Conservation (phyloP, 2,797 vertebrate genomes). For the Chrysocyon brachyurus region DNA sequence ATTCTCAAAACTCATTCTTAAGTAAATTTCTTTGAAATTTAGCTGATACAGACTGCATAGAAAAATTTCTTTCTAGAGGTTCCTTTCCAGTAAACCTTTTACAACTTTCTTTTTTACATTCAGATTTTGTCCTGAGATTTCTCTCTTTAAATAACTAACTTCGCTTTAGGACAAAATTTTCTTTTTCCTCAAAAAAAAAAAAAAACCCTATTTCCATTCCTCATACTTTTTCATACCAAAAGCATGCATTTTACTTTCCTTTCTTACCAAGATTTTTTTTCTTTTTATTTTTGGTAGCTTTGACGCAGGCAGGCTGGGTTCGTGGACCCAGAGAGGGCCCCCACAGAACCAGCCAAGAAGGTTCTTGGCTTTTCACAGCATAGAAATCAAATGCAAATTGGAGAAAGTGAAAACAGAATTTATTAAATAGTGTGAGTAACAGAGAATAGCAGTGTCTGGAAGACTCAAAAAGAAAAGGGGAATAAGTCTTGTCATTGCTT, state of each 20-base stretch:
- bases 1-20: background rate
- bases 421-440: background rate
- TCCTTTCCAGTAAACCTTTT: background rate
- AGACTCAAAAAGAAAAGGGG: background rate
- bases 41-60: background rate
- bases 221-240: background rate
- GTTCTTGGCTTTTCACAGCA: background rate
- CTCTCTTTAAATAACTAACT: background rate
- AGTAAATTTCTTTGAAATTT: background rate
- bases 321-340: background rate
- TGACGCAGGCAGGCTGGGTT: background rate
- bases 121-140: background rate
- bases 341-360: background rate
- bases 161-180: background rate
- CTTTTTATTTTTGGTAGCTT: background rate
- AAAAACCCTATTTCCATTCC: background rate
- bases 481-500: background rate
- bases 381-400: background rate
- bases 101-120: background rate
- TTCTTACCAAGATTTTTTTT: background rate
- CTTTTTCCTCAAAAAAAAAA: background rate
- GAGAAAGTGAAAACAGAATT: background rate
- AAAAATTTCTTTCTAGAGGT: background rate
- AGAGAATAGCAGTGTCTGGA: background rate
- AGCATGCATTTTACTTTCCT: background rate